These are phyloP conservation scores for Sebastes umbrosus DNA, from an alignment of 2,797 vertebrate species.

Conservation along the genomic window DNA sequence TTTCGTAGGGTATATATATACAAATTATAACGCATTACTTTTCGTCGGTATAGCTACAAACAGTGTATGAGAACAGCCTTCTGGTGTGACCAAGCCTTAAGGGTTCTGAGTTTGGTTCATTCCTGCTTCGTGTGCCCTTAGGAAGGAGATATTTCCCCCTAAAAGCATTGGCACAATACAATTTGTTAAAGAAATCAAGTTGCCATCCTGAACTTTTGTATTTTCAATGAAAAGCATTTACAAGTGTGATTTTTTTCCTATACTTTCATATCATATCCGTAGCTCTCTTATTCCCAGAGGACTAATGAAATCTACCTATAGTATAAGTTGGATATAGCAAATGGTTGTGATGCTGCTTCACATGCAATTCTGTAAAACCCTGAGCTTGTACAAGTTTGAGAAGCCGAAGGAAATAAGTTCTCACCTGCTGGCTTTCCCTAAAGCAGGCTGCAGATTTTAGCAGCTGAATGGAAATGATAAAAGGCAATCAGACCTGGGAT, in stretches of 20 bases:
- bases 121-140: background rate
- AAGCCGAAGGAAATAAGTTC: background rate
- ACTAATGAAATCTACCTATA: background rate
- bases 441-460: background rate
- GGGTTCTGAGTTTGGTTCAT: background rate
- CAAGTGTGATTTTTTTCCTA: background rate
- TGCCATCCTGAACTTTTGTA: background rate
- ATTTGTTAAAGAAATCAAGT: background rate
- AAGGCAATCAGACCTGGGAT: slow-evolving; percentile 35
- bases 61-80: too few relatives aligned
- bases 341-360: background rate
- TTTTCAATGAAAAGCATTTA: background rate
- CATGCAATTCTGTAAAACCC: background rate
- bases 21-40: background rate
- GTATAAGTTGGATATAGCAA: background rate
- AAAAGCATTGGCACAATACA: background rate
- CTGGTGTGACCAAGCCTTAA: background rate
- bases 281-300: background rate
- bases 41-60: background rate
- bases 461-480: slow-evolving; percentile 6
- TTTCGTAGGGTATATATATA: background rate
- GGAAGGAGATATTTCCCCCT: background rate
- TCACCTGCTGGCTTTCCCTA: background rate
- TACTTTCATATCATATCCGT: background rate
- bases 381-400: background rate